Evolutionary conservation across 2,797 vertebrate genomes (phyloP), one percentile per base, ranked within the genome.

Genomic region (Loris lydekkerianus): DNA sequence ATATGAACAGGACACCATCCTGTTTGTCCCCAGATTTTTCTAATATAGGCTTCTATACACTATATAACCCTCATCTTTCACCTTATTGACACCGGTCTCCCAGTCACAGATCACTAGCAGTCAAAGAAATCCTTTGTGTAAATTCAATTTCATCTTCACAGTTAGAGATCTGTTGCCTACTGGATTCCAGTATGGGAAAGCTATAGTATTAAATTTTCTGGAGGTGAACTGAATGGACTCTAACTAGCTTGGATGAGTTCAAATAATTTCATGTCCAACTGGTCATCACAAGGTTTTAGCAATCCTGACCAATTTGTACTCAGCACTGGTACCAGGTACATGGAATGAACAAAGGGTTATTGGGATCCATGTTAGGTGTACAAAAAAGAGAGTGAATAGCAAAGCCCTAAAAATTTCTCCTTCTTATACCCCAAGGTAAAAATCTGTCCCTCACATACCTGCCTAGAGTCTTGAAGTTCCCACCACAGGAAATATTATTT

Each of bases 221-320:
- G 23, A 96, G 58, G 20, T 69, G 46, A 96, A 78, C 23, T 53
- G 92, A 88, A 93, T 89, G 56, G 43, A 91, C 6, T 65, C n/a
- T 73, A 89, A 78, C 27, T 56, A 92, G 31, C 27, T 46, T 46
- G 20, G 10, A 84, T 91, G 17, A 86, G 31, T 69, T 85, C 17
- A 85, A 93, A 94, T 85, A 5, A 84, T 72, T 89, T 89, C 15
- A 89, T 86, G 21, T 70, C 56, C 95, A 95, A 83, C 13, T 60
- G 20, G 34, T 53, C 21, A 73, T 43, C 49, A 88, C 27, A 82
- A 40, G 4, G 0, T 83, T 43, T 7, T 86, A 37, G 56, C 34
- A 73, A 25, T 61, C 5, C 60, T 89, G 25, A 89, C 17, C 60
- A 89, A 90, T 73, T 65, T 65, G 7, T 65, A 37, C 18, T 82